Evolutionary conservation across 1,140 invertebrate species (phyloP).

Genomic region (Drosophila fuyamai): DNA sequence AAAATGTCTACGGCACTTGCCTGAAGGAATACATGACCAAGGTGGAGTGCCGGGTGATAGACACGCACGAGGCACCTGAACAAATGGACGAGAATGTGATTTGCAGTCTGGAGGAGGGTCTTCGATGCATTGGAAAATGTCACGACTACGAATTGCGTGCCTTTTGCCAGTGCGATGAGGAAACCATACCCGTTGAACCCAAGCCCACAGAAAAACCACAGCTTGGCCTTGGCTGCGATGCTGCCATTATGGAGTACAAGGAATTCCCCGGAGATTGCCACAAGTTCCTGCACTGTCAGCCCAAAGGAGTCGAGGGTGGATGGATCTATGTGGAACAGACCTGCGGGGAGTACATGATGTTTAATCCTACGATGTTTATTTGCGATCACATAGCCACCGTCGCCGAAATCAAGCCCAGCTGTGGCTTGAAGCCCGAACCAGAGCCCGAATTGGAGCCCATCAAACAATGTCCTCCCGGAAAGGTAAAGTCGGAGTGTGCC

Average conservation of each 20-base stretch:
- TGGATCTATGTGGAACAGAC: conserved; percentile 86
- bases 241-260: conserved; percentile 67
- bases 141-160: conserved; percentile 91
- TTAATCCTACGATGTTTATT: conserved; percentile 87
- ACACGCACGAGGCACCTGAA: conserved; percentile 87
- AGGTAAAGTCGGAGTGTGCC: conserved; percentile 87
- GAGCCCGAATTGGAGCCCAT: conserved; percentile 38
- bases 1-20: conserved; percentile 70
- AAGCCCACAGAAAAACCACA: conserved; percentile 55
- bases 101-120: conserved; percentile 90
- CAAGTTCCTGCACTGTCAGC: conserved; percentile 87
- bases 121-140: conserved; percentile 88
- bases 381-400: conserved; percentile 89
- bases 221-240: conserved; percentile 64
- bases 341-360: conserved; percentile 87
- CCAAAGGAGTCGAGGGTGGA: conserved; percentile 60
- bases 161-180: conserved; percentile 88
- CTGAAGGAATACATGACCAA: conserved; percentile 87
- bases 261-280: conserved; percentile 87
- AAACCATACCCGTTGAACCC: conserved; percentile 24
- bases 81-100: conserved; percentile 90
- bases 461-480: conserved; percentile 62
- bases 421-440: conserved; percentile 67
- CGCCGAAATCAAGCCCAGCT: conserved; percentile 87
- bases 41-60: conserved; percentile 90